Percentiles rank a stretch among this genome's conserved stretches.
Conservation (phyloP, 2,113 vertebrate species). For the Zapus hudsonius region DNA sequence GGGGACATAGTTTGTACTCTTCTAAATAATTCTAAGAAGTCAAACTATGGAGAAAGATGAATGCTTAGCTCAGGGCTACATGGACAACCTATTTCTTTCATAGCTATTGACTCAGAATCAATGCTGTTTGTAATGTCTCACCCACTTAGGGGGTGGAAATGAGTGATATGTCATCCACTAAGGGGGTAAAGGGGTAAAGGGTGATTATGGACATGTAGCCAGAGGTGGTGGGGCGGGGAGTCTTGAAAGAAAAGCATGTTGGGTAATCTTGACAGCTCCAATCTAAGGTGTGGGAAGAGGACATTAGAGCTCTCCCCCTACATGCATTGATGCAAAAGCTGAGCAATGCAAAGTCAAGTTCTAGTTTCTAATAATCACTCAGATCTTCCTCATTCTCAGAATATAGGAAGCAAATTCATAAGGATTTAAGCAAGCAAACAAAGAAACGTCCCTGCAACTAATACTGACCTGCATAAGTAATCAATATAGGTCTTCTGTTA, state of each 20-base stretch:
- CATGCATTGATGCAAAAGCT: background rate
- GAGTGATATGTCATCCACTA: too few relatives aligned
- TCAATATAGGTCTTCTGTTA: too few relatives aligned
- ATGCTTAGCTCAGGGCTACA: background rate
- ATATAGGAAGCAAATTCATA: background rate
- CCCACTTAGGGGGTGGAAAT: background rate
- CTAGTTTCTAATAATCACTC: background rate
- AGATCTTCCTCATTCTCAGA: background rate
- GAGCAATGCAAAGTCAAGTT: background rate
- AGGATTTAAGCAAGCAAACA: background rate
- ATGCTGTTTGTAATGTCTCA: background rate
- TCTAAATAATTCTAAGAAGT: background rate
- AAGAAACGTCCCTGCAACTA: too few relatives aligned
- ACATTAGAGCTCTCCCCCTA: background rate
- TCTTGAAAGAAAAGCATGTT: background rate
- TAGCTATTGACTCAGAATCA: background rate
- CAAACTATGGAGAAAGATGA: background rate
- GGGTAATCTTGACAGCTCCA: background rate
- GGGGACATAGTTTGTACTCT: too few relatives aligned
- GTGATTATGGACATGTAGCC: background rate
- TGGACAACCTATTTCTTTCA: background rate
- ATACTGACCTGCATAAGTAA: too few relatives aligned
- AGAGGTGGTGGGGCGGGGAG: background rate
- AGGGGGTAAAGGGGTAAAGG: too few relatives aligned
- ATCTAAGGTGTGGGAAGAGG: fast-evolving